Percentiles rank a stretch among this genome's conserved stretches.
phyloP scores from a whole-genome alignment of 1,140 invertebrate species.

The Tenebrio molitor region DNA sequence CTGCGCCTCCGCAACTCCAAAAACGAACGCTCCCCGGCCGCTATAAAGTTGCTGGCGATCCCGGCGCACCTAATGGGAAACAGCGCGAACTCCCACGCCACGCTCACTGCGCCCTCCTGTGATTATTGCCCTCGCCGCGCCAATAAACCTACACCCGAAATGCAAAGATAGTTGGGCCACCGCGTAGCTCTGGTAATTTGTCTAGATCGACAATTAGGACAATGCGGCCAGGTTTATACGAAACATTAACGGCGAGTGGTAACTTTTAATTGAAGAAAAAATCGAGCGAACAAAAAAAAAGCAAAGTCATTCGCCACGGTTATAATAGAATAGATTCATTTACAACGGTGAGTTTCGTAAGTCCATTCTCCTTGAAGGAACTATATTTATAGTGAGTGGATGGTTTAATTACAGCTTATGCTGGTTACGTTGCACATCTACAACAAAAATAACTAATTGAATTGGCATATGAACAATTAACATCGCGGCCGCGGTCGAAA shows the following conservation, averaged over 20 bases:
- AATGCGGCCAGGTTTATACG: too few species aligned
- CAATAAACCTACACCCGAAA: too few species aligned
- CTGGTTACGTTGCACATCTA: conserved; percentile 39
- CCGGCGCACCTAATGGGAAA: too few species aligned
- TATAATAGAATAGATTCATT: conserved; percentile 34
- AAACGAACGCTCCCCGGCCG: too few species aligned
- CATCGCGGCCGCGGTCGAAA: background rate
- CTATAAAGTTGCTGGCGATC: too few species aligned
- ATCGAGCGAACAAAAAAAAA: background rate
- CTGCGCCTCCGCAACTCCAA: too few species aligned
- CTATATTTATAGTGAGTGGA: conserved; percentile 44
- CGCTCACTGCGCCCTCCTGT: too few species aligned
- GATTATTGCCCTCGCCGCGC: too few species aligned
- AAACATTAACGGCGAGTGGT: conserved; percentile 4
- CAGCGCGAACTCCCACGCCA: too few species aligned
- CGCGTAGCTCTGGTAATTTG: too few species aligned
- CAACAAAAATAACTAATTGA: conserved; percentile 45
- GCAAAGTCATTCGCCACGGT: conserved; percentile 17
- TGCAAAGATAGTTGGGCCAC: too few species aligned
- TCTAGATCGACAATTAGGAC: too few species aligned
- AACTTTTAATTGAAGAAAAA: conserved; percentile 20
- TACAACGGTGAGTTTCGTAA: conserved; percentile 32
- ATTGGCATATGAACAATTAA: conserved; percentile 46
- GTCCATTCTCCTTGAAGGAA: conserved; percentile 43
- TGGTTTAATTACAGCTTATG: conserved; percentile 44